Conservation (phyloP, 2,797 vertebrate genomes). For the Champsocephalus gunnari region DNA sequence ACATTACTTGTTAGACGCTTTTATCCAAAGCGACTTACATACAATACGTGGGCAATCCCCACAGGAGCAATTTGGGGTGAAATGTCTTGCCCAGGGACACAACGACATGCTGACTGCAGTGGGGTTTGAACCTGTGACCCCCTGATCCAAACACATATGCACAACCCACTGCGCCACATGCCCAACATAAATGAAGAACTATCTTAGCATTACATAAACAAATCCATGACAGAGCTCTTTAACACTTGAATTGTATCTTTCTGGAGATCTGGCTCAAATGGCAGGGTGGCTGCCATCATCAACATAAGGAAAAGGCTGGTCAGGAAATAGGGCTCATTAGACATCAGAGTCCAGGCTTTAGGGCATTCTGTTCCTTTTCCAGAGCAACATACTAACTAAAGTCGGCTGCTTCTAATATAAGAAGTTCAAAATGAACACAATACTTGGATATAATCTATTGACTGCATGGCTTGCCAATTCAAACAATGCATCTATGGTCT, state of each 20-base stretch:
- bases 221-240: background rate
- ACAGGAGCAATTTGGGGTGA: too few relatives aligned
- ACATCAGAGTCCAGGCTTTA: constrained; percentile 46
- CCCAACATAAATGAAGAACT: background rate
- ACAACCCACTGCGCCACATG: too few relatives aligned
- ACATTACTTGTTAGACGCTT: too few relatives aligned
- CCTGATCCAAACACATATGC: too few relatives aligned
- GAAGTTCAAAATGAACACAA: constrained; percentile 24
- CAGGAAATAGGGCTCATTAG: constrained; percentile 80
- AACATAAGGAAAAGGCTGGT: constrained; percentile 78
- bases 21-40: too few relatives aligned
- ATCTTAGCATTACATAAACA: background rate
- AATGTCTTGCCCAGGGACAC: too few relatives aligned
- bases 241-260: constrained; percentile 14
- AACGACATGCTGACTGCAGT: too few relatives aligned
- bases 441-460: background rate
- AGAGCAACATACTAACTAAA: constrained; percentile 15
- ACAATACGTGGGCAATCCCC: too few relatives aligned
- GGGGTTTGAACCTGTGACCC: too few relatives aligned
- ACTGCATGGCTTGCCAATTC: constrained; percentile 2
- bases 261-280: constrained; percentile 16
- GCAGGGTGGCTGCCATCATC: constrained; percentile 50
- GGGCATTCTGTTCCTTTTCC: constrained; percentile 13
- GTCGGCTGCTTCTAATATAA: constrained; percentile 21
- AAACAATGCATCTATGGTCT: constrained; percentile 30